Base-by-base conservation (phyloP, 2,888 invertebrate genomes). In the Xestia ashworthii region DNA sequence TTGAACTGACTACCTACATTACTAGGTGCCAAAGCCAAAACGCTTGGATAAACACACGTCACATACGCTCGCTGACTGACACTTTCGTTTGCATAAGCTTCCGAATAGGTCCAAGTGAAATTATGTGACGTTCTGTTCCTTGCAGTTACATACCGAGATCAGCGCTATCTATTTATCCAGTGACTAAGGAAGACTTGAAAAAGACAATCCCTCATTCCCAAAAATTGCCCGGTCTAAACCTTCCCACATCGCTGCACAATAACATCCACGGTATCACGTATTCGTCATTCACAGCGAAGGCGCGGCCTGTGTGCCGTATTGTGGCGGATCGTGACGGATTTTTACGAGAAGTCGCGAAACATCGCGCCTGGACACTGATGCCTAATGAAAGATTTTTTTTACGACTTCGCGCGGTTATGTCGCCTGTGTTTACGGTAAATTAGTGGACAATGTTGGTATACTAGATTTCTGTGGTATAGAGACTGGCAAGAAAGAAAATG, bases 231-330 rank as follows among this genome's bases (percentile, higher is more conserved):
- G 16, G 0, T 90, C 91, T 90, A 84, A 22, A 19, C n/a, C 9
- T 83, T 84, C 8, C 0, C 44, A 68, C 25, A n/a, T 75, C 22
- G 75, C 44, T 64, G 32, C 44, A 81, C 88, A 91, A 91, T 91
- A 89, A 91, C 88, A 91, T 89, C 88, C 89, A 83, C 85, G 89
- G 91, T 86, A 92, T 93, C 95, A 95, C 95, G 95, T 95, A 92
- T 89, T 84, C 91, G 90, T 92, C 94, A 95, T 95, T 94, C 92
- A 90, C 90, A 89, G 90, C 85, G 89, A 90, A 90, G 91, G 92
- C 91, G 91, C 91, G 90, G 91, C 89, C 90, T 85, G 87, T 92
- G 91, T 93, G 92, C 92, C 94, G 94, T 95, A 95, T 93, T 94
- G 93, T 89, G 87, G 87, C 81, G 88, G 88, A 88, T 91, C 93